phyloP scores from a whole-genome alignment of 2,888 invertebrate species.

The Odontocolon sp. region DNA sequence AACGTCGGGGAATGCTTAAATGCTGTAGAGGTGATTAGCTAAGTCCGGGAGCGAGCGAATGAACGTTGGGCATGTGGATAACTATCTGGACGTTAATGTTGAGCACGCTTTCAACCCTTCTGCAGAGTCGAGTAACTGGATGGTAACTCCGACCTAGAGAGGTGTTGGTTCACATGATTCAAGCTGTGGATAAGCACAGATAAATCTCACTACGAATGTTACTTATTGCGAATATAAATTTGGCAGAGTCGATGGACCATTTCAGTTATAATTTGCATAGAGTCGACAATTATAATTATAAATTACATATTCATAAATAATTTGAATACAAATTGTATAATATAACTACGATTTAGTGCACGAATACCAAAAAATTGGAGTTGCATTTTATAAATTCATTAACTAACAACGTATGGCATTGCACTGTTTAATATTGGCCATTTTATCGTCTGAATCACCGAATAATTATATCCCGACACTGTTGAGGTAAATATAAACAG shows the following conservation, averaged over 20 bases:
- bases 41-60: conserved; percentile 40
- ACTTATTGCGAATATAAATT: too few species aligned
- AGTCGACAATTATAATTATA: too few species aligned
- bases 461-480: conserved; percentile 12
- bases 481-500: conserved; percentile 17
- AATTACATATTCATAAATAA: too few species aligned
- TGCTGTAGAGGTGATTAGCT: conserved; percentile 54
- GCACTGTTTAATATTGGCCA: background rate
- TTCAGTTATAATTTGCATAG: background rate
- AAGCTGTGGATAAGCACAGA: background rate
- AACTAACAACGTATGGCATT: background rate
- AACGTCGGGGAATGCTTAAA: conserved; percentile 49
- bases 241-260: too few species aligned
- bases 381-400: conserved; percentile 16
- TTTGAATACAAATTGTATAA: too few species aligned
- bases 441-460: background rate
- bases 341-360: background rate
- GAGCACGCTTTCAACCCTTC: conserved; percentile 13
- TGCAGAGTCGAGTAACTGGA: conserved; percentile 30
- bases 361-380: background rate
- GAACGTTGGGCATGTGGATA: conserved; percentile 41
- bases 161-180: conserved; percentile 1
- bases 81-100: conserved; percentile 41
- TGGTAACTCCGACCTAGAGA: conserved; percentile 15
- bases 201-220: conserved; percentile 8